These are phyloP conservation scores for Euclidia mi DNA, from an alignment of 2,888 invertebrate species.

Conservation along the genomic window DNA sequence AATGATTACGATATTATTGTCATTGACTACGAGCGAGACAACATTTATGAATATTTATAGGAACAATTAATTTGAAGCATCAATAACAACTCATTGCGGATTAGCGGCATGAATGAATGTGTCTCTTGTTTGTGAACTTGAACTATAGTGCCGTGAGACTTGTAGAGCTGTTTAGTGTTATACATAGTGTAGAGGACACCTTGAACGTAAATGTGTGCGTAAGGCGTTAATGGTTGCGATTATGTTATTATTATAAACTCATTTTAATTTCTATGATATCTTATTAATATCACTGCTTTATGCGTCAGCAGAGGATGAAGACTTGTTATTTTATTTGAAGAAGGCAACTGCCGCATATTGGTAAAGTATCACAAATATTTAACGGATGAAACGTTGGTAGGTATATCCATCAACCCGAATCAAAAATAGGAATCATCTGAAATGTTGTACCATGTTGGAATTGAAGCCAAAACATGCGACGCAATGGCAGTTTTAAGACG, in stretches of 20 bases:
- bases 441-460: too few relatives aligned
- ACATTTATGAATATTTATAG: slow-evolving; percentile 57
- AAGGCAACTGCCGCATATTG: too few relatives aligned
- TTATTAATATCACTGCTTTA: too few relatives aligned
- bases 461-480: too few relatives aligned
- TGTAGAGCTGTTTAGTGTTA: slow-evolving; percentile 16
- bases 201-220: slow-evolving; percentile 15
- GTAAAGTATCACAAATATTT: too few relatives aligned
- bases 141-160: slow-evolving; percentile 43
- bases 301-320: too few relatives aligned
- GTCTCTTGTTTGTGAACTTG: slow-evolving; percentile 51
- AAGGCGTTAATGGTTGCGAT: not conserved
- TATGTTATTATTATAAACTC: not conserved
- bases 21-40: slow-evolving; percentile 46
- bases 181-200: slow-evolving; percentile 24
- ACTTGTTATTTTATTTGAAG: too few relatives aligned
- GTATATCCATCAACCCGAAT: too few relatives aligned
- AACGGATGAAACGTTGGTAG: too few relatives aligned
- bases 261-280: not conserved
- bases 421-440: too few relatives aligned
- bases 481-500: too few relatives aligned
- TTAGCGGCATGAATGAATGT: slow-evolving; percentile 50
- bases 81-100: slow-evolving; percentile 34
- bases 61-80: slow-evolving; percentile 47
- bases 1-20: slow-evolving; percentile 44